Evolutionary conservation across 2,797 vertebrate species (phyloP).

Genomic region (Chelon auratus): DNA sequence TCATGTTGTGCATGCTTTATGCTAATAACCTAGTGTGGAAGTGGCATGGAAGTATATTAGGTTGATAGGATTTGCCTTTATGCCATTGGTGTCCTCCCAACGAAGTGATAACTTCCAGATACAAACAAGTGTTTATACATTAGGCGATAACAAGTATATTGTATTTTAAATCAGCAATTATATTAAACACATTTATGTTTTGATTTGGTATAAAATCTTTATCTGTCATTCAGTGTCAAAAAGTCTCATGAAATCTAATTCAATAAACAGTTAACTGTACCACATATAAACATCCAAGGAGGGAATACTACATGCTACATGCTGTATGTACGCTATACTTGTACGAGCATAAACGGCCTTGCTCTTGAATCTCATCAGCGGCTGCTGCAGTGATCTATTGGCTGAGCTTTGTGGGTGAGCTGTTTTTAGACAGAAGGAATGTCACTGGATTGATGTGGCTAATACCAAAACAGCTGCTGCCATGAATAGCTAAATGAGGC

Average conservation of each 20-base stretch:
- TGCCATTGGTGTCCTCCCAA: no score
- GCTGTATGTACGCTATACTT: conserved; percentile 1
- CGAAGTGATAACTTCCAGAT: no score
- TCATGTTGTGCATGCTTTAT: no score
- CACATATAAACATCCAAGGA: neutral
- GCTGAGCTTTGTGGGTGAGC: conserved; percentile 64
- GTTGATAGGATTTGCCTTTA: no score
- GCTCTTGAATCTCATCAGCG: conserved; percentile 56
- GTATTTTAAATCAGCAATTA: neutral
- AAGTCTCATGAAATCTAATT: neutral
- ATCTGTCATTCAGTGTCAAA: neutral
- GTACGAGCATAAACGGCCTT: conserved; percentile 8
- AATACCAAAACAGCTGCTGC: conserved; percentile 77
- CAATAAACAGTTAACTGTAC: neutral
- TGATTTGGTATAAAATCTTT: neutral
- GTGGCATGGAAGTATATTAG: neutral
- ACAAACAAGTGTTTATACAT: neutral
- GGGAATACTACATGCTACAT: neutral
- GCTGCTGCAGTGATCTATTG: conserved; percentile 63
- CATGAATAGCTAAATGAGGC: conserved; percentile 68
- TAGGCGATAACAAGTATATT: neutral
- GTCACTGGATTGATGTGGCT: conserved; percentile 71
- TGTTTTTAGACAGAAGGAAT: conserved; percentile 74
- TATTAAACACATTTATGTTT: neutral
- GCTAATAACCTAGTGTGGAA: no score